A percentile compares a stretch with the other conserved stretches of the same genome.
Conservation (phyloP, 2,888 invertebrate genomes). For the Drosophila acutilabella region DNA sequence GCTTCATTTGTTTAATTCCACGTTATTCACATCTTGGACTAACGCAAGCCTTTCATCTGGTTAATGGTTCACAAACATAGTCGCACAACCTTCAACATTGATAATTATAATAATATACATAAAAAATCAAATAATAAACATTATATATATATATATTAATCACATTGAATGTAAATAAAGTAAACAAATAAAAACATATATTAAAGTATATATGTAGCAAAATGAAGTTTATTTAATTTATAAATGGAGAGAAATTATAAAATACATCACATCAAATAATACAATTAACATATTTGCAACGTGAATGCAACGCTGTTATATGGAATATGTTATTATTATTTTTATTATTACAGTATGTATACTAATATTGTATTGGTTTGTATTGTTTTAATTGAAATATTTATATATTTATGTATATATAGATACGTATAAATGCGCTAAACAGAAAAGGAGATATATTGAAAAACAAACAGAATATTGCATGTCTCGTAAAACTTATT, state of each 20-base stretch:
- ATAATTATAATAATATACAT: constrained; percentile 41
- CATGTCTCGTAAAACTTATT: constrained; percentile 55
- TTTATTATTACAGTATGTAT: constrained; percentile 28
- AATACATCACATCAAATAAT: constrained; percentile 77
- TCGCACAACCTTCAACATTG: constrained; percentile 74
- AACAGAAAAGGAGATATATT: constrained; percentile 59
- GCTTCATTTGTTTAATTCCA: constrained; percentile 55
- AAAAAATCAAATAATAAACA: constrained; percentile 20
- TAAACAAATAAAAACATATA: constrained; percentile 27
- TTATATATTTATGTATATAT: constrained; percentile 10
- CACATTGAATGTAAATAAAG: constrained; percentile 36
- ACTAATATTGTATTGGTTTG: constrained; percentile 61
- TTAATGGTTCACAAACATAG: constrained; percentile 74
- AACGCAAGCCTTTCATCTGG: constrained; percentile 56
- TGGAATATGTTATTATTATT: constrained; percentile 60
- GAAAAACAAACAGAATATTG: constrained; percentile 52
- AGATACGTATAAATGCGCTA: constrained; percentile 69
- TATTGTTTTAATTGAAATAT: constrained; percentile 37
- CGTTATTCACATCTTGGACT: constrained; percentile 50
- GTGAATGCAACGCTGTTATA: constrained; percentile 48
- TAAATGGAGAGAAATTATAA: constrained; percentile 70
- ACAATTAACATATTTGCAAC: constrained; percentile 68
- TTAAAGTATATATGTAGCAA: constrained; percentile 46
- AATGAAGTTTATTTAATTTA: constrained; percentile 68
- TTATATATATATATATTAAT: constrained; percentile 34